These are phyloP conservation scores for Lethrus apterus DNA, from an alignment of 1,140 invertebrate species.

Conservation along the genomic window DNA sequence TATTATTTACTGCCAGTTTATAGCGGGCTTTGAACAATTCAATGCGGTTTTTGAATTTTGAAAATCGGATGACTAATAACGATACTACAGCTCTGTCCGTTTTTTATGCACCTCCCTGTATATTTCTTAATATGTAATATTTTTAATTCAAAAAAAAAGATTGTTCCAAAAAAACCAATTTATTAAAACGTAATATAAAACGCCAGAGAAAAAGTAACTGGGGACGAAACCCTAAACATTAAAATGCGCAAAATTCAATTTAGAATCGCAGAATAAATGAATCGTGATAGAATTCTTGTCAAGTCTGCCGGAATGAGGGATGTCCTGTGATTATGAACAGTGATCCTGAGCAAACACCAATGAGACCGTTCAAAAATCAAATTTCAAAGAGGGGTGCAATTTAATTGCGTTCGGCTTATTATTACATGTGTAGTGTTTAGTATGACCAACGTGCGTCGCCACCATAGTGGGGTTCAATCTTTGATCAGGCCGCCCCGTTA, in stretches of 20 bases:
- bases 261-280: constrained; percentile 20
- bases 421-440: constrained; percentile 20
- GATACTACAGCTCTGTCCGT: too few relatives aligned
- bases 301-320: constrained; percentile 21
- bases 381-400: constrained; percentile 24
- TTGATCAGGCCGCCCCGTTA: constrained; percentile 13
- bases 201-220: too few relatives aligned
- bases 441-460: constrained; percentile 15
- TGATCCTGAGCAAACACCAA: constrained; percentile 24
- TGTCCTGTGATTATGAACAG: constrained; percentile 23
- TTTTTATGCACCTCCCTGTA: too few relatives aligned
- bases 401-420: constrained; percentile 30
- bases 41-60: too few relatives aligned
- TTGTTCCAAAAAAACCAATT: too few relatives aligned
- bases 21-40: too few relatives aligned
- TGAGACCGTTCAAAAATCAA: constrained; percentile 22
- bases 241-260: constrained; percentile 26
- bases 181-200: too few relatives aligned
- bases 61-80: too few relatives aligned
- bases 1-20: too few relatives aligned
- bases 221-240: too few relatives aligned
- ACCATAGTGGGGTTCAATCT: constrained; percentile 8
- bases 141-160: too few relatives aligned
- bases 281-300: constrained; percentile 22
- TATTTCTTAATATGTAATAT: too few relatives aligned